Conservation (phyloP, 2,888 invertebrate genomes). For the Polyommatus iphigenia region DNA sequence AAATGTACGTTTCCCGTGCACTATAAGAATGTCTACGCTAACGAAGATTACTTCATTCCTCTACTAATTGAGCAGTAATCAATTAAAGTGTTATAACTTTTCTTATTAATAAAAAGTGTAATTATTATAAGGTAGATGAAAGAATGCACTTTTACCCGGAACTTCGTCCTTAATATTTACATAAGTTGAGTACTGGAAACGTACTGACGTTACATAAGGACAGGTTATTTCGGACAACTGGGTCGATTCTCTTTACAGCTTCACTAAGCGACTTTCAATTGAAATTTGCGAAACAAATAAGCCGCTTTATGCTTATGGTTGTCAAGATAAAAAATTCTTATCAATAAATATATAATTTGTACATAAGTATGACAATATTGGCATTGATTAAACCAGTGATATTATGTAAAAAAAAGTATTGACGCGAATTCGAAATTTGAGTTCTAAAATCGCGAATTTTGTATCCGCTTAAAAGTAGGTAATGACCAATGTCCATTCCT, state of each 20-base stretch:
- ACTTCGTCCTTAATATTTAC: conserved; percentile 24
- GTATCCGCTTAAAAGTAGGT: no score
- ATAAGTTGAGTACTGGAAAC: conserved; percentile 20
- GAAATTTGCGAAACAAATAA: background rate
- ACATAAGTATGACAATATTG: background rate
- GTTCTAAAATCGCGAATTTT: no score
- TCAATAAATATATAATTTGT: background rate
- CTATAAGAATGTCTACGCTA: no score
- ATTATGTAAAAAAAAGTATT: no score
- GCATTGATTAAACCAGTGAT: background rate
- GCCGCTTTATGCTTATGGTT: background rate
- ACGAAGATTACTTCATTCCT: no score
- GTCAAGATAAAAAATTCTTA: background rate
- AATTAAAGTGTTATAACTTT: background rate
- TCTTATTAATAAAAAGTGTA: background rate
- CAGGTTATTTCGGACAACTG: conserved; percentile 13
- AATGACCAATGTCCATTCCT: no score
- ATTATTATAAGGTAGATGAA: background rate
- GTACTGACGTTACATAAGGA: conserved; percentile 9
- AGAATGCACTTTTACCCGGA: conserved; percentile 27
- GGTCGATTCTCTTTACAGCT: conserved; percentile 23
- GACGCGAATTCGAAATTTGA: no score
- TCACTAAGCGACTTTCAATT: background rate
- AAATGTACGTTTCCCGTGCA: no score
- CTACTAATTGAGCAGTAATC: no score